These are phyloP conservation scores for Sebastes diaconus DNA, from an alignment of 2,797 vertebrate genomes.

Conservation along the genomic window DNA sequence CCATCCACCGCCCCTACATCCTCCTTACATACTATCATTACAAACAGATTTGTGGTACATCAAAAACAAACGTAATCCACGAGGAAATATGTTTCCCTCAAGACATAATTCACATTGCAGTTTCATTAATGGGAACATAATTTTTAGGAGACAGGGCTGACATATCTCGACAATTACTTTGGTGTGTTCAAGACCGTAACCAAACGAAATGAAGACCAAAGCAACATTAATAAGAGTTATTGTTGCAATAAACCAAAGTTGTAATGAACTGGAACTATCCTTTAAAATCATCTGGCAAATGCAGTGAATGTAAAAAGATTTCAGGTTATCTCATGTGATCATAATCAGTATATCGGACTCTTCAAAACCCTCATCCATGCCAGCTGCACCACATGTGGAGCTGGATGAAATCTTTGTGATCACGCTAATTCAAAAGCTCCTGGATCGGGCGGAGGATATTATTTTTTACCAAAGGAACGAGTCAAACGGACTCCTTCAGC, in stretches of 20 bases:
- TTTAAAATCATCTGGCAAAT: background rate
- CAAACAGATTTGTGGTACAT: no score
- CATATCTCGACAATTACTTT: background rate
- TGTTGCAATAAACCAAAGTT: no score
- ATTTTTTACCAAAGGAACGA: conserved; percentile 48
- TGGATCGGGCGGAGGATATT: conserved; percentile 37
- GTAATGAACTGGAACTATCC: fast-evolving
- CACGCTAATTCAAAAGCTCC: conserved; percentile 59
- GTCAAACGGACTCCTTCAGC: conserved; percentile 28
- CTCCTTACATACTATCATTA: no score
- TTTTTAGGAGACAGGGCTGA: no score
- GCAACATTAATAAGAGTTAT: background rate
- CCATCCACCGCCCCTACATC: fast-evolving
- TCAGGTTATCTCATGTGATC: background rate
- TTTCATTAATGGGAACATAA: fast-evolving
- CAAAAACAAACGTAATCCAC: no score
- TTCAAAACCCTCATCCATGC: background rate
- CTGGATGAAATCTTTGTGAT: conserved; percentile 46
- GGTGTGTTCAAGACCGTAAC: background rate
- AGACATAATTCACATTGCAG: no score
- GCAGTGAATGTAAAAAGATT: background rate
- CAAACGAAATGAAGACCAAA: background rate
- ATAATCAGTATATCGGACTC: background rate
- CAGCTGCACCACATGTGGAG: conserved; percentile 1
- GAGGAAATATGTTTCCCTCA: no score